These are phyloP conservation scores for Cloeon dipterum DNA, from an alignment of 2,888 invertebrate genomes.

Conservation along the genomic window DNA sequence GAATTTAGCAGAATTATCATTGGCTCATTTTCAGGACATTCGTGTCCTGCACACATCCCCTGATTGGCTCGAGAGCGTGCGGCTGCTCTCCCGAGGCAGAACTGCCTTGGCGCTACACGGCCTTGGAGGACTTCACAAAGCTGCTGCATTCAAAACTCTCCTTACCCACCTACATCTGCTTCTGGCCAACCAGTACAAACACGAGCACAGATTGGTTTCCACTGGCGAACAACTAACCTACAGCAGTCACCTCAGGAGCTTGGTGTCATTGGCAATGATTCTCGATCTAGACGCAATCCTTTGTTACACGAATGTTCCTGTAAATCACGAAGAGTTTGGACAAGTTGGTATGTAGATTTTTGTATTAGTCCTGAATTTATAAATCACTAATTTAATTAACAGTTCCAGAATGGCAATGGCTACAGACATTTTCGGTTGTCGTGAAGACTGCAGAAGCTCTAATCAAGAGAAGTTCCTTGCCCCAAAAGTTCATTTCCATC, in stretches of 20 bases:
- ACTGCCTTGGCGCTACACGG: slow-evolving; percentile 25
- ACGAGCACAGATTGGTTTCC: slow-evolving; percentile 29
- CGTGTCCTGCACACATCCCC: slow-evolving; percentile 1
- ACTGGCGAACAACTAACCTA: slow-evolving; percentile 32
- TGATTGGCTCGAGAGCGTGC: slow-evolving; percentile 4
- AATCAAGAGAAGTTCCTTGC: slow-evolving; percentile 22
- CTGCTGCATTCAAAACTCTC: slow-evolving; percentile 26
- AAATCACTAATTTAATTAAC: slow-evolving; percentile 5
- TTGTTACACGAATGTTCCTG: slow-evolving; percentile 23
- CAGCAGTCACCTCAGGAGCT: slow-evolving; percentile 30
- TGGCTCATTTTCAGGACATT: slow-evolving; percentile 8
- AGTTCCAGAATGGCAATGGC: slow-evolving; percentile 29
- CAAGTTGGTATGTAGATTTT: slow-evolving; percentile 11
- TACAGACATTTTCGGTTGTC: slow-evolving; percentile 27
- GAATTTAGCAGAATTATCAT: too few species aligned
- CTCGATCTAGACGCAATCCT: slow-evolving; percentile 26
- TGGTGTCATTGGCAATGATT: slow-evolving; percentile 26
- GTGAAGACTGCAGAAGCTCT: slow-evolving; percentile 29
- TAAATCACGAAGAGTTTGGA: slow-evolving; percentile 17
- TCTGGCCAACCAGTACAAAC: slow-evolving; percentile 23
- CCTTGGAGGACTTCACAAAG: slow-evolving; percentile 24
- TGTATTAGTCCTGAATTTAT: background rate
- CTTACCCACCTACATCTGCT: slow-evolving; percentile 18
- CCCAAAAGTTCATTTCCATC: slow-evolving; percentile 18
- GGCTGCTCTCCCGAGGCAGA: slow-evolving; percentile 25